These are phyloP conservation scores for Sinelater perroti DNA, from an alignment of 2,888 invertebrate genomes.

Conservation along the genomic window DNA sequence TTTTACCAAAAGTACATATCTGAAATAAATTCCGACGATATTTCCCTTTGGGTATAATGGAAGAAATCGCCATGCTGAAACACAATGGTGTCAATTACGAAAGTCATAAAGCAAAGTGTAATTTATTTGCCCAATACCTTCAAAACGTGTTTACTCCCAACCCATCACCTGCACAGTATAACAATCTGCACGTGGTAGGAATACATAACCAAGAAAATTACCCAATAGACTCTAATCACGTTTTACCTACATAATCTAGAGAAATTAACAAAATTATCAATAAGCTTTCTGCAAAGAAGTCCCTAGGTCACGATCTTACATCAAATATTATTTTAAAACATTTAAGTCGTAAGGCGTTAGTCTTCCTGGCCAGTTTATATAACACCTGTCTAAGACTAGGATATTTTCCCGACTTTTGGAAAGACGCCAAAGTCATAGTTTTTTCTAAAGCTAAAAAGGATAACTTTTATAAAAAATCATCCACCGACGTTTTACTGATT, in stretches of 20 bases:
- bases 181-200: constrained; percentile 1
- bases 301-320: neutral
- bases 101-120: neutral
- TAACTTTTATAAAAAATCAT: constrained; percentile 2
- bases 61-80: neutral
- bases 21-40: constrained; percentile 1
- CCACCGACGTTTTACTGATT: neutral
- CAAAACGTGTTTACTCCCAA: constrained; percentile 1
- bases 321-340: neutral
- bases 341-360: neutral
- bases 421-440: constrained; percentile 5
- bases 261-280: constrained; percentile 2
- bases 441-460: neutral
- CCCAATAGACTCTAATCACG: too few species aligned
- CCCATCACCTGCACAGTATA: neutral
- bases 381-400: neutral
- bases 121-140: constrained; percentile 1
- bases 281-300: neutral
- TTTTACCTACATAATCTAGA: neutral
- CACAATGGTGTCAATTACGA: constrained; percentile 1
- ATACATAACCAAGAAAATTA: neutral
- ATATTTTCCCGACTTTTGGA: constrained; percentile 2
- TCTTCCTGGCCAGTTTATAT: too few species aligned
- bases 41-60: neutral
- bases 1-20: neutral